A percentile compares a stretch with the other conserved stretches of the same genome.
These are phyloP conservation scores for Natator depressus DNA, from an alignment of 2,113 vertebrate species.

Conservation along the genomic window DNA sequence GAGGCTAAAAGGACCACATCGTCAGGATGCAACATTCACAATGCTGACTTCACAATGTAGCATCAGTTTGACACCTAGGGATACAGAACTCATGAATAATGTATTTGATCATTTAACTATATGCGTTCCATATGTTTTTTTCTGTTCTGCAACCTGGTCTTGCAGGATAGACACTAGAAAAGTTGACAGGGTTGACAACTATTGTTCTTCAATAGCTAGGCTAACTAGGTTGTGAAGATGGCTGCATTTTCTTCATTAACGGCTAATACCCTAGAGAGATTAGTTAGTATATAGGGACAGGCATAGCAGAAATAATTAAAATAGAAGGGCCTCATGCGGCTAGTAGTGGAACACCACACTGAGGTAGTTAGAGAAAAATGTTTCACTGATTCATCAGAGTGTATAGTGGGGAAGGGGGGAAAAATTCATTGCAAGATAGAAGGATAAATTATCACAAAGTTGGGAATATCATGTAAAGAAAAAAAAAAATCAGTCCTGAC, in stretches of 20 bases:
- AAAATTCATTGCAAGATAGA: not conserved
- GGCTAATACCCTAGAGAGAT: not conserved
- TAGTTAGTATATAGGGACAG: not conserved
- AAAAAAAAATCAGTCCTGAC: not conserved
- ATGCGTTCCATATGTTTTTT: not conserved
- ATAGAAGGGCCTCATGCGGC: not conserved
- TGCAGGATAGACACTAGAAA: not conserved
- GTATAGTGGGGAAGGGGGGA: not conserved
- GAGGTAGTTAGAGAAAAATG: not conserved
- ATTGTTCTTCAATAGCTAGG: not conserved
- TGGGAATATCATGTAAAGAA: not conserved
- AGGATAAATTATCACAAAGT: not conserved
- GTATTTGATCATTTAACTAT: not conserved
- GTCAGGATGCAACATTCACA: not conserved
- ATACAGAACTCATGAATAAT: not conserved
- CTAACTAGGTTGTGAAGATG: not conserved
- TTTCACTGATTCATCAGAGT: not conserved
- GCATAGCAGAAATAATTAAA: not conserved
- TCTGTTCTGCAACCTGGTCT: not conserved
- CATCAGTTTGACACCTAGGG: not conserved
- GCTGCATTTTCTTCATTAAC: not conserved
- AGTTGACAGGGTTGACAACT: not conserved
- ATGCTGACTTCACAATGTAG: not conserved
- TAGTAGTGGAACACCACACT: not conserved
- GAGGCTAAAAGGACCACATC: not conserved